These are phyloP conservation scores for Philaethria dido DNA, from an alignment of 2,888 invertebrate genomes.

Conservation along the genomic window DNA sequence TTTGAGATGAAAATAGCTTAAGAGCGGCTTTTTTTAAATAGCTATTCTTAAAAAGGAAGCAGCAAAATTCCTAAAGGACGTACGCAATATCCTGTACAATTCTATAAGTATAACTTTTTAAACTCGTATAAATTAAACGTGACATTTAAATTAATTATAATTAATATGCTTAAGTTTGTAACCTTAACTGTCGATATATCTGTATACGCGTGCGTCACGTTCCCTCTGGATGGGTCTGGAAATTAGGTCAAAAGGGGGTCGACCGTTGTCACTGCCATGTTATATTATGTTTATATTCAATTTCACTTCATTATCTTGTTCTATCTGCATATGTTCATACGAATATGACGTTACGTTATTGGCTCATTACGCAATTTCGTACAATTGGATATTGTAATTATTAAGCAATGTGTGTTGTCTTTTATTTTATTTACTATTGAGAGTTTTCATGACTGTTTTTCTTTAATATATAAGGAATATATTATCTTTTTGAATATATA, in stretches of 20 bases:
- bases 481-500: no score
- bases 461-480: no score
- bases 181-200: slow-evolving; percentile 27
- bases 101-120: not conserved
- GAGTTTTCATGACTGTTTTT: no score
- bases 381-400: not conserved
- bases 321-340: slow-evolving; percentile 13
- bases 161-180: not conserved
- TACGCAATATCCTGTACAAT: not conserved
- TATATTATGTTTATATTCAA: slow-evolving; percentile 41
- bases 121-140: not conserved
- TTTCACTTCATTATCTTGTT: slow-evolving; percentile 37
- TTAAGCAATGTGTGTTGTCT: not conserved
- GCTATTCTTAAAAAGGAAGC: slow-evolving; percentile 29
- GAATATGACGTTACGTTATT: not conserved
- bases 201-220: slow-evolving; percentile 65
- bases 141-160: not conserved
- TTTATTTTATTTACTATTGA: not conserved
- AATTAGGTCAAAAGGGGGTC: slow-evolving; percentile 81
- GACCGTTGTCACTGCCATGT: slow-evolving; percentile 75
- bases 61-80: slow-evolving; percentile 26
- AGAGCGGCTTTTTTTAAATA: slow-evolving; percentile 4
- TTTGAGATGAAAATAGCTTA: slow-evolving; percentile 22
- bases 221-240: slow-evolving; percentile 69
- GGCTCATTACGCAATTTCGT: slow-evolving; percentile 1